Conservation (phyloP, 1,140 invertebrate genomes). For the Scaptomyza hsui region DNA sequence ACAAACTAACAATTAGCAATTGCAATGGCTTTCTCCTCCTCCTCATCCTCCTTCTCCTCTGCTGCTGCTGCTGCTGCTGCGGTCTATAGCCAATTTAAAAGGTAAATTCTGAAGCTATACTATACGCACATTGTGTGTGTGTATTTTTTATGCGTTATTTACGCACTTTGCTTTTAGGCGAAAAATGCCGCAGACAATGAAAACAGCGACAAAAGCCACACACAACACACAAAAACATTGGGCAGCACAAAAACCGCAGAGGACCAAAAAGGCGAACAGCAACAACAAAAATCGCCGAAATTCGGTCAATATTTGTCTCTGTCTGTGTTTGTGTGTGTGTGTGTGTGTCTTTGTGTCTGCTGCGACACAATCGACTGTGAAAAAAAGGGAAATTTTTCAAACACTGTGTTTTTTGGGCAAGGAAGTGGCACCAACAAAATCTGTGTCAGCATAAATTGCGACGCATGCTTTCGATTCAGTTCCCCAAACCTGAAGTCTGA, state of each 20-base stretch:
- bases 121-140: too few species aligned
- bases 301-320: constrained; percentile 75
- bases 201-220: constrained; percentile 34
- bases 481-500: constrained; percentile 8
- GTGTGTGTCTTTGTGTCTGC: constrained; percentile 14
- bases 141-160: constrained; percentile 33
- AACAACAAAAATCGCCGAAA: constrained; percentile 50
- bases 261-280: constrained; percentile 1
- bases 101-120: too few species aligned
- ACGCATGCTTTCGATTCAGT: constrained; percentile 27
- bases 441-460: constrained; percentile 68
- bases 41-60: too few species aligned
- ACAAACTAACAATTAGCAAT: constrained; percentile 38
- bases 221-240: constrained; percentile 27
- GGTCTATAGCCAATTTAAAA: too few species aligned
- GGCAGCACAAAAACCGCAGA: constrained; percentile 7
- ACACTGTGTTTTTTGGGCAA: constrained; percentile 14
- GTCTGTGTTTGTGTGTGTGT: constrained; percentile 19
- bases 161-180: constrained; percentile 37
- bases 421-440: constrained; percentile 37
- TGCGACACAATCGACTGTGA: constrained; percentile 8
- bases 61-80: too few species aligned
- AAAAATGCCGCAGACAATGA: constrained; percentile 41
- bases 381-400: constrained; percentile 52
- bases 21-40: constrained; percentile 13